These are phyloP conservation scores for Solenodon paradoxus DNA, from an alignment of 2,113 vertebrate species.

Conservation along the genomic window DNA sequence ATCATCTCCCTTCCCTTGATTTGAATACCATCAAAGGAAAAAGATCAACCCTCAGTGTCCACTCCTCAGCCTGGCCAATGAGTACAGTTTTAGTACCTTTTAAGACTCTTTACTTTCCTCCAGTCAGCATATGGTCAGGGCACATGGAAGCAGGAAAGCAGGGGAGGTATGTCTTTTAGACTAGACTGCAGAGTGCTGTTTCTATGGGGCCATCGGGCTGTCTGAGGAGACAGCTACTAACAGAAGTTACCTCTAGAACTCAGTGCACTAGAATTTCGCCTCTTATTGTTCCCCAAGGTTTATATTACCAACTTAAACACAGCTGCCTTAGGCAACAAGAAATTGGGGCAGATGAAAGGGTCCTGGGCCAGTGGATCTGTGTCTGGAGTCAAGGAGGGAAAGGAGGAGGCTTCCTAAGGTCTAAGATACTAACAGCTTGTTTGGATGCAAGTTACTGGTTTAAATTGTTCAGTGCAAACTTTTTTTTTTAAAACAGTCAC, in stretches of 20 bases:
- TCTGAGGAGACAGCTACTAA: no score
- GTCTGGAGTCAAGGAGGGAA: background rate
- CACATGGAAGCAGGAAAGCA: background rate
- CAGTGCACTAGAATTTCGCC: background rate
- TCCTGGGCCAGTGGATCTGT: background rate
- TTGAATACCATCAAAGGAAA: background rate
- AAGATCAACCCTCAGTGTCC: background rate
- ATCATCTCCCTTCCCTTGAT: background rate
- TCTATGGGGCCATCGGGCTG: no score
- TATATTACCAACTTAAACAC: background rate
- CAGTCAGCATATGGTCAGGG: background rate
- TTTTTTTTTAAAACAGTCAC: background rate
- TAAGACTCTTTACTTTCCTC: background rate
- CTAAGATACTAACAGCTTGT: background rate
- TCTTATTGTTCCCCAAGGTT: background rate
- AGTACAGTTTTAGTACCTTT: background rate
- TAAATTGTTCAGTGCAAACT: background rate
- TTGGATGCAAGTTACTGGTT: background rate
- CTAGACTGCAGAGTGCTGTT: no score
- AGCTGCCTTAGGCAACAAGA: background rate
- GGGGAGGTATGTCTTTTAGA: background rate
- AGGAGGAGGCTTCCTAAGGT: background rate
- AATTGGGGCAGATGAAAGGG: background rate
- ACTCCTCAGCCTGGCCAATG: background rate
- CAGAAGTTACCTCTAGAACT: background rate